Conservation (phyloP, 2,113 vertebrate genomes). For the Macquaria australasica region DNA sequence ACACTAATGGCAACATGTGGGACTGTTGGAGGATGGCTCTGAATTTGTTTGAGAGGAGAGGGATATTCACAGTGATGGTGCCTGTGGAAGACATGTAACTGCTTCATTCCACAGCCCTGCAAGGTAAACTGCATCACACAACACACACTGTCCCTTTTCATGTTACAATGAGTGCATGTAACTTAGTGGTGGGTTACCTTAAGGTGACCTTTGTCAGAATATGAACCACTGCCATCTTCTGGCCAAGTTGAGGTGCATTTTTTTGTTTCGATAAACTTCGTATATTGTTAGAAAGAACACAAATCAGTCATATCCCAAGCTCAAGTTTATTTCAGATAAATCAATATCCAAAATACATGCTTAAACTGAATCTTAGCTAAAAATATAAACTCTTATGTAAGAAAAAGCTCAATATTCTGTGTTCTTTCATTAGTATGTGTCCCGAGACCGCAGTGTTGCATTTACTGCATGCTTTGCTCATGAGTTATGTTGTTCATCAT, state of each 20-base stretch:
- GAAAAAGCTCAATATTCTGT: too few species aligned
- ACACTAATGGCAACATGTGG: background rate
- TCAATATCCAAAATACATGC: background rate
- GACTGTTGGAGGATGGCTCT: background rate
- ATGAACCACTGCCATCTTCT: conserved; percentile 7
- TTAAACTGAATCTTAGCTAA: background rate
- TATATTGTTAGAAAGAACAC: background rate
- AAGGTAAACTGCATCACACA: background rate
- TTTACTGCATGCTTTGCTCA: too few species aligned
- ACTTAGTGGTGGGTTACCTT: background rate
- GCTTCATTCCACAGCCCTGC: background rate
- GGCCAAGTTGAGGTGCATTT: background rate
- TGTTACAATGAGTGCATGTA: background rate
- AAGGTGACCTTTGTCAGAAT: background rate
- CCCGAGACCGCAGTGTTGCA: too few species aligned
- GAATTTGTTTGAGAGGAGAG: background rate
- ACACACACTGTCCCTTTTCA: too few species aligned
- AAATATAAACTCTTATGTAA: background rate
- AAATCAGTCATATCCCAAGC: too few species aligned
- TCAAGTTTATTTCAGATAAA: background rate
- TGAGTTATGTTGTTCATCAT: background rate
- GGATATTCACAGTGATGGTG: background rate
- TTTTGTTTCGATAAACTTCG: background rate
- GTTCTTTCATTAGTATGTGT: too few species aligned
- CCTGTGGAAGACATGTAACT: background rate